A percentile compares a stretch with the other conserved stretches of the same genome.
Conservation (phyloP, 2,888 invertebrate species). For the Hypena proboscidalis region DNA sequence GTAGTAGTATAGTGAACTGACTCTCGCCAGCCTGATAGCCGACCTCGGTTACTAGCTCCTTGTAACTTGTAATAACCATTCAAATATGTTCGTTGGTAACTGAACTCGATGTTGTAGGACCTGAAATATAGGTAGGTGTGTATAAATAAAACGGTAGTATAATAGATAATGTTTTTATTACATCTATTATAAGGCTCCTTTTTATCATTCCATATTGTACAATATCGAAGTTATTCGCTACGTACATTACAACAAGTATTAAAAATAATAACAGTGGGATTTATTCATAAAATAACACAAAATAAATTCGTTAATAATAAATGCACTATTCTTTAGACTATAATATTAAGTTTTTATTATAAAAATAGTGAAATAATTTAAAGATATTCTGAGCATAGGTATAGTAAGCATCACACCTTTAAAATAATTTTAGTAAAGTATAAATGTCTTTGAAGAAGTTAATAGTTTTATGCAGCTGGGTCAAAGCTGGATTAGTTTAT, state of each 20-base stretch:
- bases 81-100: no score
- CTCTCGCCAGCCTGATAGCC: no score
- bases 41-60: no score
- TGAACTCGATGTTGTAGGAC: no score
- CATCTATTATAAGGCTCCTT: conserved; percentile 59
- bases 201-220: conserved; percentile 47
- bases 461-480: conserved; percentile 4
- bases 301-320: conserved; percentile 83
- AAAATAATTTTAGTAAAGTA: conserved; percentile 28
- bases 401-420: conserved; percentile 57
- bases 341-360: conserved; percentile 51
- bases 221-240: conserved; percentile 53
- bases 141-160: conserved; percentile 19
- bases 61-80: no score
- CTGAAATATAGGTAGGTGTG: neutral
- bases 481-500: conserved; percentile 8
- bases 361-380: conserved; percentile 65
- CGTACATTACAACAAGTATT: conserved; percentile 53
- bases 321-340: conserved; percentile 65
- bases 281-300: conserved; percentile 63
- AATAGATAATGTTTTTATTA: conserved; percentile 55
- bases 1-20: no score
- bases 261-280: conserved; percentile 58
- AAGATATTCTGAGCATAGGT: conserved; percentile 61
- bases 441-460: conserved; percentile 21